phyloP scores from a whole-genome alignment of 35 echinoderm and acorn worm species.

The Apostichopus japonicus region DNA sequence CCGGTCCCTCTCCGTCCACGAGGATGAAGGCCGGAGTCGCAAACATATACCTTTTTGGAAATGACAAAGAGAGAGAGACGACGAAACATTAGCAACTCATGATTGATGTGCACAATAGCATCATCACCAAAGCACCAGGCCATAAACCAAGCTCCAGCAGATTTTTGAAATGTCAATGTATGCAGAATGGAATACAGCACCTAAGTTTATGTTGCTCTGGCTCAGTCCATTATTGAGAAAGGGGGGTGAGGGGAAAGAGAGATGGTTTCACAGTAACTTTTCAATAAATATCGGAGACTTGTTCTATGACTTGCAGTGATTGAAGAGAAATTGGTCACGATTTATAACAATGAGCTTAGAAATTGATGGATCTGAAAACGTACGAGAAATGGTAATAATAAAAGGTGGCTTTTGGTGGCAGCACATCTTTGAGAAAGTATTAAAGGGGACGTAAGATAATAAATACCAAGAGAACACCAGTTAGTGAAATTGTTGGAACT shows the following conservation, averaged over 20 bases:
- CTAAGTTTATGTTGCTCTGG: slow-evolving; percentile 7
- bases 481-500: no score
- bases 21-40: not conserved
- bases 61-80: not conserved
- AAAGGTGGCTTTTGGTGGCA: no score
- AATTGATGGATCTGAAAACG: no score
- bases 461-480: no score
- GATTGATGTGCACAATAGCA: slow-evolving; percentile 42
- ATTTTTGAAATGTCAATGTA: slow-evolving; percentile 49
- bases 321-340: no score
- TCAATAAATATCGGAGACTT: no score
- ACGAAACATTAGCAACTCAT: slow-evolving; percentile 13
- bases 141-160: slow-evolving; percentile 29
- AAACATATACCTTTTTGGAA: not conserved
- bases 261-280: no score
- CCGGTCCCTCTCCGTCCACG: not conserved
- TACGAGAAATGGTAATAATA: no score
- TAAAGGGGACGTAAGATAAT: no score
- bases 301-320: no score
- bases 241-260: not conserved
- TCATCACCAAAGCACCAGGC: not conserved
- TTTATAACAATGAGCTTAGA: no score
- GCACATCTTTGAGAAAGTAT: no score
- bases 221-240: slow-evolving; percentile 4
- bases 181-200: slow-evolving; percentile 42